Evolutionary conservation across 2,113 vertebrate genomes (phyloP).

Genomic region (Poeciliopsis retropinna): DNA sequence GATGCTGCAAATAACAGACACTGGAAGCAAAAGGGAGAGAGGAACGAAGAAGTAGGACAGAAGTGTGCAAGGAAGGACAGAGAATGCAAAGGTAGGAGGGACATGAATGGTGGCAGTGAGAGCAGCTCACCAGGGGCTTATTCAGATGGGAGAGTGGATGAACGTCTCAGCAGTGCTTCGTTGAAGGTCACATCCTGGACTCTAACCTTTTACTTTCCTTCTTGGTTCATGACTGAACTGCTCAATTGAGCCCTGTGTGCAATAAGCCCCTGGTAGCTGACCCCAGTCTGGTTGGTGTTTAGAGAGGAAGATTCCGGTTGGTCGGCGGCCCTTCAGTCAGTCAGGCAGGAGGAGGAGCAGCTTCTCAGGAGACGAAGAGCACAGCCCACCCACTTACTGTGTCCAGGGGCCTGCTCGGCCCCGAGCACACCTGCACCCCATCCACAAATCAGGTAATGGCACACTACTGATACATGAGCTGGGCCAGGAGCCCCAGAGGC

Average conservation of each 20-base stretch:
- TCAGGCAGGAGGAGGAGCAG: conserved; percentile 90
- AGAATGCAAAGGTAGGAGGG: too few species aligned
- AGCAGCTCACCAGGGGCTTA: conserved; percentile 56
- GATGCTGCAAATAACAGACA: too few species aligned
- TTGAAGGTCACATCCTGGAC: neutral
- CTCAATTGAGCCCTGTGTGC: conserved; percentile 49
- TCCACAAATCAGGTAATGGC: conserved; percentile 91
- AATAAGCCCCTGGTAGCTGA: conserved; percentile 81
- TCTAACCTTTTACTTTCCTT: conserved; percentile 37
- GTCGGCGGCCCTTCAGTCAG: conserved; percentile 93
- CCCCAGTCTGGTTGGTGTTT: conserved; percentile 93
- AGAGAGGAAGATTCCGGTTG: conserved; percentile 95
- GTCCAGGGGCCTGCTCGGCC: conserved; percentile 85
- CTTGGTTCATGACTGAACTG: conserved; percentile 14
- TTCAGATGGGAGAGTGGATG: conserved; percentile 31
- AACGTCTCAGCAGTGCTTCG: too few species aligned
- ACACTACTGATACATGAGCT: conserved; percentile 38
- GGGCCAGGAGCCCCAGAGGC: conserved; percentile 40
- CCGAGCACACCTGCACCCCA: conserved; percentile 88
- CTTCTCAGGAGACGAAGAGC: conserved; percentile 91
- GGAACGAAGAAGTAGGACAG: too few species aligned
- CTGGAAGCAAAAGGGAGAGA: too few species aligned
- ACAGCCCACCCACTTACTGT: conserved; percentile 89
- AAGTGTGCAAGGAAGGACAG: too few species aligned
- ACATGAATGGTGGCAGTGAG: conserved; percentile 2